Conservation (phyloP, 2,797 vertebrate genomes). For the Acipenser transmontanus region DNA sequence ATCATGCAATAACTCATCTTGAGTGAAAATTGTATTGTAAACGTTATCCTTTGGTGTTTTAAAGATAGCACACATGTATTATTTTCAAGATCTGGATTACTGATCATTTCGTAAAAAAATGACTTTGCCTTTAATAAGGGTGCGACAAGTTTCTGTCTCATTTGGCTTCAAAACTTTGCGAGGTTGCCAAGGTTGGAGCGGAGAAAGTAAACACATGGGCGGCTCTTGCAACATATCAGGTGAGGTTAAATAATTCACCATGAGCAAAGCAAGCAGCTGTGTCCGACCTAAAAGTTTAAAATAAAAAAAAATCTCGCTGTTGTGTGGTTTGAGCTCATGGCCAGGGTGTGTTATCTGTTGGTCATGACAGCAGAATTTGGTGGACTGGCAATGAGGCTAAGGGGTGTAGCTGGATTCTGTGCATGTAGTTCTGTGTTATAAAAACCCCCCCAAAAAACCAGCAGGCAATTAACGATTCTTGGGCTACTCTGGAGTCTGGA, state of each 20-base stretch:
- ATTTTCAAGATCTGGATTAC: no score
- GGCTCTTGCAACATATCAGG: neutral
- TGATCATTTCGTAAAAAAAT: no score
- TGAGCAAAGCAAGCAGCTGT: neutral
- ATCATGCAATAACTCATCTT: no score
- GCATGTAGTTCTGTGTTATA: neutral
- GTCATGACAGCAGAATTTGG: neutral
- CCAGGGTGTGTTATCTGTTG: neutral
- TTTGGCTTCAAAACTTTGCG: neutral
- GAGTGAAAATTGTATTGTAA: no score
- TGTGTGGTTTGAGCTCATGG: neutral
- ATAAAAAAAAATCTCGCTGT: neutral
- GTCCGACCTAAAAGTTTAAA: neutral
- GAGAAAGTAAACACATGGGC: constrained; percentile 1
- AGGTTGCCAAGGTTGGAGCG: neutral
- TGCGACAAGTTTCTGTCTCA: neutral
- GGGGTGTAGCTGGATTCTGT: neutral
- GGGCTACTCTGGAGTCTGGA: neutral
- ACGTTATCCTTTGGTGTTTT: no score
- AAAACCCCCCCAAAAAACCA: no score
- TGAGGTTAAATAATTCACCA: no score
- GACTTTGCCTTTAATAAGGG: neutral
- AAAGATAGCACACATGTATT: no score
- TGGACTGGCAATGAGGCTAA: constrained; percentile 11
- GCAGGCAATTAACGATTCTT: no score